A percentile compares a stretch with the other conserved stretches of the same genome.
Conservation (phyloP, 1,140 invertebrate species). For the Ceratitis capitata region DNA sequence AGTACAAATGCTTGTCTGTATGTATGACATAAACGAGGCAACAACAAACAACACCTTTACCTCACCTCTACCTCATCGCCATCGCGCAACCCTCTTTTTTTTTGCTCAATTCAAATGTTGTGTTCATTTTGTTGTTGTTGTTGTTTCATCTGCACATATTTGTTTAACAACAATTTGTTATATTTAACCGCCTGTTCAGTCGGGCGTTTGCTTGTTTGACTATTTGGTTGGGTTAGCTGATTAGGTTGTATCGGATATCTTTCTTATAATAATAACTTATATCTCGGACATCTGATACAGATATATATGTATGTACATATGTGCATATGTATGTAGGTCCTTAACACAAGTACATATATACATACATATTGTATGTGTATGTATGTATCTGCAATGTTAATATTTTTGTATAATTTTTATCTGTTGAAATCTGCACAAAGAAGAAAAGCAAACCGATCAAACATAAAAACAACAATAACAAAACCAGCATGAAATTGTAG, state of each 20-base stretch:
- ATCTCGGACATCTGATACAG: constrained; percentile 34
- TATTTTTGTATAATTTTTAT: constrained; percentile 30
- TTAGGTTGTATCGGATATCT: constrained; percentile 55
- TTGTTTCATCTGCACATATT: not conserved
- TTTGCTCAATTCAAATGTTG: not conserved
- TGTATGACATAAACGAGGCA: not conserved
- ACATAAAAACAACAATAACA: too few species aligned
- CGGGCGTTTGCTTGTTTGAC: constrained; percentile 38
- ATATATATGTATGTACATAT: not conserved
- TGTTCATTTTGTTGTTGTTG: not conserved
- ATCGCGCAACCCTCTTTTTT: not conserved
- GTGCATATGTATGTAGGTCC: too few species aligned
- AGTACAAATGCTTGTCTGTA: not conserved
- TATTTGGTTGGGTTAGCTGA: constrained; percentile 5
- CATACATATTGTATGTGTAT: not conserved
- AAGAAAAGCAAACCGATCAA: too few species aligned
- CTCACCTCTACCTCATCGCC: too few species aligned
- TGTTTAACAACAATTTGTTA: constrained; percentile 33
- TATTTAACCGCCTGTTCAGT: constrained; percentile 1
- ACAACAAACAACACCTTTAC: too few species aligned
- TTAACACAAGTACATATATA: not conserved
- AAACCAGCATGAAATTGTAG: constrained; percentile 33
- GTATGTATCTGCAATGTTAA: not conserved
- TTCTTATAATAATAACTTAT: constrained; percentile 27
- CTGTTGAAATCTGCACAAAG: constrained; percentile 37